A percentile compares a stretch with the other conserved stretches of the same genome.
Evolutionary conservation across 2,888 invertebrate genomes (phyloP).

Genomic region (Graphium colonna): DNA sequence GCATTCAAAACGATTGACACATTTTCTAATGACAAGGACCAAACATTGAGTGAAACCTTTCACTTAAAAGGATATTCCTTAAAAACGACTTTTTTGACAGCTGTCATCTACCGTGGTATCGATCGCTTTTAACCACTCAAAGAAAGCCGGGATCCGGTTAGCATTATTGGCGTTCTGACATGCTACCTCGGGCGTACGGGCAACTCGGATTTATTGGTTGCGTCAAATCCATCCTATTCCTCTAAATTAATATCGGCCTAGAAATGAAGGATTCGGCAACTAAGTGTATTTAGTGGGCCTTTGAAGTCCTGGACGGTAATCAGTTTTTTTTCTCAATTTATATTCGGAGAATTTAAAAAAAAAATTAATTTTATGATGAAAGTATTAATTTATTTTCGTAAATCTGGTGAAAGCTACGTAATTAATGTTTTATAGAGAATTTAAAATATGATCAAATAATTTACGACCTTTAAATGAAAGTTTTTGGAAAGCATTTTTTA

Average conservation of each 20-base stretch:
- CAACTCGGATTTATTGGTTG: conserved; percentile 42
- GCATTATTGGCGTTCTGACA: conserved; percentile 48
- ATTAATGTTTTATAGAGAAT: too few species aligned
- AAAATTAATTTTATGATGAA: too few species aligned
- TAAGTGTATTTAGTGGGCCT: background rate
- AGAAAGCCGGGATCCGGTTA: conserved; percentile 29
- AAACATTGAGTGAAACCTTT: too few species aligned
- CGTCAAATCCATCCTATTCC: conserved; percentile 31
- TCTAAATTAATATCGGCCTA: conserved; percentile 18
- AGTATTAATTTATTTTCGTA: too few species aligned
- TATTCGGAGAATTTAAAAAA: too few species aligned
- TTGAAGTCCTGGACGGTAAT: background rate
- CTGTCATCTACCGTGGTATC: background rate
- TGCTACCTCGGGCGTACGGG: conserved; percentile 33
- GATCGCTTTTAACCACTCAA: conserved; percentile 28
- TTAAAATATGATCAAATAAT: too few species aligned
- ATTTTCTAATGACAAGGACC: too few species aligned
- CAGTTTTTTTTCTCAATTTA: background rate
- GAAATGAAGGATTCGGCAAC: background rate
- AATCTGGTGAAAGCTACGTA: too few species aligned
- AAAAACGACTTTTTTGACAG: background rate
- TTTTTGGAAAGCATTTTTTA: too few species aligned
- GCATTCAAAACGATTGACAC: too few species aligned
- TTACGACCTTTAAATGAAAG: too few species aligned
- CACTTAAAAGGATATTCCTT: too few species aligned